Evolutionary conservation across 2,888 invertebrate species (phyloP).

Genomic region (Polymixis flavicincta): DNA sequence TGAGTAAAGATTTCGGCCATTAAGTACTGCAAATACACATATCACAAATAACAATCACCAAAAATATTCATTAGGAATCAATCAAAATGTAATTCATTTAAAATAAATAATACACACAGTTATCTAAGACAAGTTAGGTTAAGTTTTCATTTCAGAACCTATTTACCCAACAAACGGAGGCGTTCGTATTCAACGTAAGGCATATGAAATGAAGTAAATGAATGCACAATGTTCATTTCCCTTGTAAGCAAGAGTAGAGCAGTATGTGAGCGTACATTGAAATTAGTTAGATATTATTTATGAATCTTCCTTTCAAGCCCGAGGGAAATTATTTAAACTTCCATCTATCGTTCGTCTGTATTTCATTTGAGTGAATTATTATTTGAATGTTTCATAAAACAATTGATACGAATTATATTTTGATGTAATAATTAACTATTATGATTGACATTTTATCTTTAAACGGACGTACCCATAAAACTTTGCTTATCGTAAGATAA

Average conservation of each 20-base stretch:
- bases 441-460: background rate
- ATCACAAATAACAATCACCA: background rate
- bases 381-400: background rate
- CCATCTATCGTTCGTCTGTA: constrained; percentile 19
- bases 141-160: constrained; percentile 11
- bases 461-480: background rate
- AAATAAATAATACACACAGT: background rate
- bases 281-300: constrained; percentile 64
- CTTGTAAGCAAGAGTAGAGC: constrained; percentile 44
- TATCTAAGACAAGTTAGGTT: background rate
- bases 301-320: constrained; percentile 48
- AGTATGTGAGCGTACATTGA: constrained; percentile 43
- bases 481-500: background rate
- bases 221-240: constrained; percentile 44
- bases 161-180: constrained; percentile 6
- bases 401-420: background rate
- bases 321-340: constrained; percentile 61
- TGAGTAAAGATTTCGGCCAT: background rate
- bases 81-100: background rate
- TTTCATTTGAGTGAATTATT: constrained; percentile 25
- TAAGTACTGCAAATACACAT: background rate
- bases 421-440: background rate
- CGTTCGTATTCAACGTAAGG: constrained; percentile 9
- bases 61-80: background rate
- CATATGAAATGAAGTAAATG: constrained; percentile 38